These are phyloP conservation scores for Neostethus bicornis DNA, from an alignment of 2,797 vertebrate genomes.

Conservation along the genomic window DNA sequence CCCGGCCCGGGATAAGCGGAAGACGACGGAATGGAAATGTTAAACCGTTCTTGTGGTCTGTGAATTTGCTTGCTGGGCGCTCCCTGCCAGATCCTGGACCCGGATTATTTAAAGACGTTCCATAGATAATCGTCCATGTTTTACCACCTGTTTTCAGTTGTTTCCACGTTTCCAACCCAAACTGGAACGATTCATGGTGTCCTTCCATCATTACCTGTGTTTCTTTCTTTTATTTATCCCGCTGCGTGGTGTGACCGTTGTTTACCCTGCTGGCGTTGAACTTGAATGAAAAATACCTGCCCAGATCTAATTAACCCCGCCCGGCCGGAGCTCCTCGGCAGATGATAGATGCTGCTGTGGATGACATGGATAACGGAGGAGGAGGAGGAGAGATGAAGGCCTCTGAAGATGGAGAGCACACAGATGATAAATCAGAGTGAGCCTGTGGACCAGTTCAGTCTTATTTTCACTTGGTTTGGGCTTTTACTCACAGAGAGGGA, in stretches of 20 bases:
- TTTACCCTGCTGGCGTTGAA: slow-evolving; percentile 77
- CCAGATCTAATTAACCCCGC: slow-evolving; percentile 67
- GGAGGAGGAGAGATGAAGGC: not conserved
- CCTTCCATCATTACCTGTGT: no score
- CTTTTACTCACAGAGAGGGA: not conserved
- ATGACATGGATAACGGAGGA: slow-evolving; percentile 24
- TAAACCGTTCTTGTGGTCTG: no score
- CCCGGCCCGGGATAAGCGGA: no score
- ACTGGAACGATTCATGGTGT: no score
- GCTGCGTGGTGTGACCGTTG: slow-evolving; percentile 52
- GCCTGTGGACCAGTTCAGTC: not conserved
- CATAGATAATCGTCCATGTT: no score
- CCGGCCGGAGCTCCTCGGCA: slow-evolving; percentile 58
- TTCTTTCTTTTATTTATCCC: slow-evolving; percentile 61
- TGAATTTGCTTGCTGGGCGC: no score
- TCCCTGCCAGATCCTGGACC: no score
- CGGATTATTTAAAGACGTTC: no score
- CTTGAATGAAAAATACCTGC: slow-evolving; percentile 75
- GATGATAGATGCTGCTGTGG: slow-evolving; percentile 30
- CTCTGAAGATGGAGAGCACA: not conserved
- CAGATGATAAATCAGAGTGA: not conserved
- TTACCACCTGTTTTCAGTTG: no score
- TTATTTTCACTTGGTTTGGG: not conserved
- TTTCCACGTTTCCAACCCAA: no score
- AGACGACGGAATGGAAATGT: no score